Percentiles rank a stretch among this genome's conserved stretches.
Evolutionary conservation across 2,113 vertebrate genomes (phyloP).

Genomic region (Dicerorhinus sumatrensis): DNA sequence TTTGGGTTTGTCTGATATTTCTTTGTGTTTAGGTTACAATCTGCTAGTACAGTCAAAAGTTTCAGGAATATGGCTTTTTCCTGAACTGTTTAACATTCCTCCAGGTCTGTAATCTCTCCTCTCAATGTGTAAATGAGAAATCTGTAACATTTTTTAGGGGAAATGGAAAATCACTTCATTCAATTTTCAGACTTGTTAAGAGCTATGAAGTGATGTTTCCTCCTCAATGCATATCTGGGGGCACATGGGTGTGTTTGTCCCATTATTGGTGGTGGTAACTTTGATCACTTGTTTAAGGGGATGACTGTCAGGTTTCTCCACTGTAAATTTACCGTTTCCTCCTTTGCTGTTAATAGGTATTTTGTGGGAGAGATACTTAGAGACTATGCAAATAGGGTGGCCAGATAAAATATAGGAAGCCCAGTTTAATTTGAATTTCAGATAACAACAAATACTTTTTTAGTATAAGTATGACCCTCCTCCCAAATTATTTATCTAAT

Average conservation of each 20-base stretch:
- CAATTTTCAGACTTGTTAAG: constrained; percentile 31
- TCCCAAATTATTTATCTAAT: background rate
- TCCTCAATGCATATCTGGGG: background rate
- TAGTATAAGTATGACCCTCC: background rate
- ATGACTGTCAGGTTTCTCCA: background rate
- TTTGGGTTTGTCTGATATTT: constrained; percentile 13
- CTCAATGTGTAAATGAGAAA: constrained; percentile 35
- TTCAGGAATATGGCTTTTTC: background rate
- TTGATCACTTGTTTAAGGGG: background rate
- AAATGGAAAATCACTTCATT: background rate
- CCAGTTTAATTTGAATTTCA: constrained; percentile 36
- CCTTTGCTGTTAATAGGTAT: background rate
- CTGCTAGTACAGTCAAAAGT: background rate
- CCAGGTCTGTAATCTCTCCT: background rate
- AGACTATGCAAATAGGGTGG: background rate
- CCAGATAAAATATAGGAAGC: background rate
- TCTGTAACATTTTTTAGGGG: background rate
- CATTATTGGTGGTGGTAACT: constrained; percentile 14
- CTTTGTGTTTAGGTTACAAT: constrained; percentile 28
- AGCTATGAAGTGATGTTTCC: background rate
- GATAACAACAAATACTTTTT: background rate
- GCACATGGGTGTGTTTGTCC: background rate
- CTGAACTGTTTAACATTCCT: background rate
- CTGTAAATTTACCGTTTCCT: background rate
- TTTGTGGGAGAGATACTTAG: constrained; percentile 3